phyloP scores from a whole-genome alignment of 37 sponge, comb jelly and placozoan species.

The Chondrilla cf. caribensis region DNA sequence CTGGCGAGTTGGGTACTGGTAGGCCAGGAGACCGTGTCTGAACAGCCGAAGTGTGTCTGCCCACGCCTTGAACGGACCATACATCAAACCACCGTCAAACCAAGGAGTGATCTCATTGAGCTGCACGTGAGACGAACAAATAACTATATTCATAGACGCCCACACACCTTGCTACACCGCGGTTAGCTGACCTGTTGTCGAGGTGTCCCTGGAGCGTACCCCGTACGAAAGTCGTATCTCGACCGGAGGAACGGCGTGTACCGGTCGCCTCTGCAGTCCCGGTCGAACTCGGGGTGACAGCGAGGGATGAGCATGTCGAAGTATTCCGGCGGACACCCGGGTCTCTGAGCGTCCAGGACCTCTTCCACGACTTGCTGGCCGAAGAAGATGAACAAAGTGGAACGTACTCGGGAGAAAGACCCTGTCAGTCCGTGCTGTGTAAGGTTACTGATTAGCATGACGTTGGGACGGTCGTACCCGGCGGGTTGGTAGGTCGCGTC shows the following conservation, averaged over 20 bases:
- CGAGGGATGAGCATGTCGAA: slow-evolving; percentile 81
- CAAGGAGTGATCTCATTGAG: slow-evolving; percentile 96
- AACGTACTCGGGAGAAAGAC: slow-evolving; percentile 38
- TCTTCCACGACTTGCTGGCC: slow-evolving; percentile 97
- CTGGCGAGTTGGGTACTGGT: slow-evolving; percentile 9
- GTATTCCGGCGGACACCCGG: slow-evolving; percentile 93
- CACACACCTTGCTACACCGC: background rate
- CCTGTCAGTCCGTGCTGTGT: slow-evolving; percentile 83
- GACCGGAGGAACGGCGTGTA: slow-evolving; percentile 79
- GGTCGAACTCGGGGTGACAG: slow-evolving; percentile 80
- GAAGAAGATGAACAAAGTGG: slow-evolving; percentile 85
- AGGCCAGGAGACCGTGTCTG: slow-evolving; percentile 49
- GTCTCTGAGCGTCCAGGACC: slow-evolving; percentile 82
- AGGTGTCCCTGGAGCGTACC: slow-evolving; percentile 82
- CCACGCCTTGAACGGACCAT: slow-evolving; percentile 94
- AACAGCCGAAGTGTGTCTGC: slow-evolving; percentile 77
- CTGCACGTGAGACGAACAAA: slow-evolving; percentile 53
- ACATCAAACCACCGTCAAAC: slow-evolving; percentile 91
- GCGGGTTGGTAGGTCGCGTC: slow-evolving; percentile 83
- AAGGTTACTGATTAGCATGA: slow-evolving; percentile 64
- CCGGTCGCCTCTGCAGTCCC: slow-evolving; percentile 61
- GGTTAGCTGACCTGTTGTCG: slow-evolving; percentile 63
- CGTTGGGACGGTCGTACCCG: slow-evolving; percentile 56
- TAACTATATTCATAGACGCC: background rate
- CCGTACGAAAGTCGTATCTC: slow-evolving; percentile 81